A percentile compares a stretch with the other conserved stretches of the same genome.
These are phyloP conservation scores for Dryas iulia DNA, from an alignment of 1,140 invertebrate species.

Conservation along the genomic window DNA sequence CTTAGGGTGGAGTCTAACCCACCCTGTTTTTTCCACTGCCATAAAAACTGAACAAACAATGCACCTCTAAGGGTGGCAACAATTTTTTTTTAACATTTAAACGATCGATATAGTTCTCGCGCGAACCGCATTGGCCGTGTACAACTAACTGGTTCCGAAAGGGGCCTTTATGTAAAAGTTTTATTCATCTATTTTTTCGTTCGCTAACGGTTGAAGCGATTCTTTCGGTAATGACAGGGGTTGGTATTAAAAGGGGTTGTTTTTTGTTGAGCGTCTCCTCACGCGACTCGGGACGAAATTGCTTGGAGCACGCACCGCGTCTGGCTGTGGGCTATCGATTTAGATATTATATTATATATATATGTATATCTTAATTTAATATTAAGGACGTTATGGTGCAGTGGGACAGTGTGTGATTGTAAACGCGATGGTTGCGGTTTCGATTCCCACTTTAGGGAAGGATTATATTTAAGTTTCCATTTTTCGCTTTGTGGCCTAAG, in stretches of 20 bases:
- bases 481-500: not conserved
- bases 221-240: slow-evolving; percentile 72
- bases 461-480: too few species aligned
- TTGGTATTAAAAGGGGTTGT: slow-evolving; percentile 65
- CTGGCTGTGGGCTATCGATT: slow-evolving; percentile 25
- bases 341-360: slow-evolving; percentile 4
- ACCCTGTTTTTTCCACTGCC: slow-evolving; percentile 64
- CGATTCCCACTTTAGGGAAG: not conserved
- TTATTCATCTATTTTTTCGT: slow-evolving; percentile 71
- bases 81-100: slow-evolving; percentile 55
- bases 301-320: slow-evolving; percentile 54
- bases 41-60: slow-evolving; percentile 66
- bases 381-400: not conserved
- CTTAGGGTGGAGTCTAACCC: slow-evolving; percentile 53
- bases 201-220: slow-evolving; percentile 61
- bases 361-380: not conserved
- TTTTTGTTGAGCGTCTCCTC: slow-evolving; percentile 62
- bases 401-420: not conserved
- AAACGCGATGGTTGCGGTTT: not conserved
- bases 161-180: slow-evolving; percentile 64
- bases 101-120: slow-evolving; percentile 67
- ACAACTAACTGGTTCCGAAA: slow-evolving; percentile 53
- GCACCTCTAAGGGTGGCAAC: slow-evolving; percentile 57
- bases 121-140: slow-evolving; percentile 50
- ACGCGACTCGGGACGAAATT: slow-evolving; percentile 65